These are phyloP conservation scores for Coelopa pilipes DNA, from an alignment of 2,888 invertebrate species.

Conservation along the genomic window DNA sequence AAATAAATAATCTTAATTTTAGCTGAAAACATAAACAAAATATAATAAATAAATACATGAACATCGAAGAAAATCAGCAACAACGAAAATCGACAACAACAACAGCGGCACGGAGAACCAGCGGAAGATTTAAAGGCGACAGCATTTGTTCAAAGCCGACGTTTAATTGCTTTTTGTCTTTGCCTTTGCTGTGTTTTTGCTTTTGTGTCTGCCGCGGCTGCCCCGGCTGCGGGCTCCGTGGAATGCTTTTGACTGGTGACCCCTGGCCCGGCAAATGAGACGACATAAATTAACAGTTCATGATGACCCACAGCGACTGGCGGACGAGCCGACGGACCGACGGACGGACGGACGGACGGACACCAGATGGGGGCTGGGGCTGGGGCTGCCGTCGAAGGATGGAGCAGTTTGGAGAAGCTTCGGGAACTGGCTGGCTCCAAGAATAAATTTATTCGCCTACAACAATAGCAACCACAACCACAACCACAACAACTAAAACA, in stretches of 20 bases:
- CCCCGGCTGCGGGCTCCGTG: not conserved
- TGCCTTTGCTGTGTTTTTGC: not conserved
- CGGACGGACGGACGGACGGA: not conserved
- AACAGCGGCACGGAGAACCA: too few species aligned
- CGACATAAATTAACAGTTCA: constrained; percentile 42
- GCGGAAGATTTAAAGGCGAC: not conserved
- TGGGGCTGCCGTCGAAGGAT: too few species aligned
- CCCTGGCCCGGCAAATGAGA: constrained; percentile 24
- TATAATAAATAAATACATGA: too few species aligned
- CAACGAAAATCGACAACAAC: too few species aligned
- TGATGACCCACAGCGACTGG: constrained; percentile 40
- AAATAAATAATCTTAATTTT: too few species aligned
- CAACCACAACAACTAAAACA: constrained; percentile 13
- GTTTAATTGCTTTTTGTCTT: not conserved
- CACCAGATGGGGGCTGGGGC: not conserved
- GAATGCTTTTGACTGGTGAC: constrained; percentile 27
- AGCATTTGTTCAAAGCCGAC: not conserved
- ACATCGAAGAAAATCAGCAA: too few species aligned
- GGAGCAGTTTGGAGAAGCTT: not conserved
- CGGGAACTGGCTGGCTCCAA: too few species aligned
- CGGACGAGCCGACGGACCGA: not conserved
- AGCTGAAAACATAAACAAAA: too few species aligned
- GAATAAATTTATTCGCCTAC: too few species aligned
- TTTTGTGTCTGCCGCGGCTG: not conserved
- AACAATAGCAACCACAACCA: too few species aligned